phyloP scores from a whole-genome alignment of 1,140 invertebrate species.

The Zaprionus camerounensis region DNA sequence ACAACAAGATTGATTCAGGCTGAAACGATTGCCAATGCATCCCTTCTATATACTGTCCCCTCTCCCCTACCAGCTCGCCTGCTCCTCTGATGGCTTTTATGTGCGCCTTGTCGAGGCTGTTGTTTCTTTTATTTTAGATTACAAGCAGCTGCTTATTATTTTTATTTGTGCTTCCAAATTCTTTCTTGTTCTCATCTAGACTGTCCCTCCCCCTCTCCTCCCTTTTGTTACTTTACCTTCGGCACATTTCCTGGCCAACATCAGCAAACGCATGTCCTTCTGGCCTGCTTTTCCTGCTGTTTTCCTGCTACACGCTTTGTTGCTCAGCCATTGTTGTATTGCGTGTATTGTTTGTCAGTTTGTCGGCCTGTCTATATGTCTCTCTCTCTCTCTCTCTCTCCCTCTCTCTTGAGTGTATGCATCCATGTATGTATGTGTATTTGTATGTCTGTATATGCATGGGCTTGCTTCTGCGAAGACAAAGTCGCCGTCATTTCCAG shows the following conservation, averaged over 20 bases:
- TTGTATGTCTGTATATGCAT: conserved; percentile 14
- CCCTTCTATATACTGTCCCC: background rate
- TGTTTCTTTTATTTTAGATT: conserved; percentile 41
- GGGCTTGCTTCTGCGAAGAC: conserved; percentile 49
- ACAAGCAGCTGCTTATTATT: conserved; percentile 59
- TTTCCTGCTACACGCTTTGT: conserved; percentile 60
- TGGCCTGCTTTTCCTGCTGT: conserved; percentile 55
- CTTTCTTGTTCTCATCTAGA: conserved; percentile 33
- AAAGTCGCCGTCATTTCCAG: conserved; percentile 71
- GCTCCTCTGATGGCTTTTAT: conserved; percentile 15
- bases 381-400: background rate
- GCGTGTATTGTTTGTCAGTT: conserved; percentile 44
- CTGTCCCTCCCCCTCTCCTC: background rate
- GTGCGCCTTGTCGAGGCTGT: background rate
- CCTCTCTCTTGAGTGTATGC: conserved; percentile 3
- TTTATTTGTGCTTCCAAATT: conserved; percentile 42
- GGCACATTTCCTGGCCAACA: conserved; percentile 32
- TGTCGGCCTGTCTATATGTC: conserved; percentile 25
- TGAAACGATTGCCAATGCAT: conserved; percentile 1
- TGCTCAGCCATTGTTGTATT: conserved; percentile 58
- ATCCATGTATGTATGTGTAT: conserved; percentile 20
- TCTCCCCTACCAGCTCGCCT: no score
- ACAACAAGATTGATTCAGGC: background rate
- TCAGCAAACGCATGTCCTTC: conserved; percentile 57
- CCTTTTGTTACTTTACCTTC: background rate